Conservation (phyloP, 2,797 vertebrate species). For the Enoplosus armatus region DNA sequence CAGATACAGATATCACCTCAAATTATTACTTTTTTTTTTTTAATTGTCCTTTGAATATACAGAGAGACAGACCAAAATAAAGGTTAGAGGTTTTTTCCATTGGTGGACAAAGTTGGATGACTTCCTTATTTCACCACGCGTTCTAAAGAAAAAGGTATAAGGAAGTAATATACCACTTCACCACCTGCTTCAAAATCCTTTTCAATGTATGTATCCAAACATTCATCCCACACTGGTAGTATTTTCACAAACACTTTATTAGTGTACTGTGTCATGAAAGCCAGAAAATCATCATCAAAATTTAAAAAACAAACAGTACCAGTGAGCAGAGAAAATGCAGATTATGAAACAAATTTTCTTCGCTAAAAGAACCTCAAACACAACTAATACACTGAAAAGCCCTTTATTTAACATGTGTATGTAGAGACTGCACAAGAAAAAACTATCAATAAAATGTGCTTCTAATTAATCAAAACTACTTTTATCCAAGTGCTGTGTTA, state of each 20-base stretch:
- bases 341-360: slow-evolving; percentile 14
- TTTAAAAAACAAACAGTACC: slow-evolving; percentile 5
- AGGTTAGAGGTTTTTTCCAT: neutral
- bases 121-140: neutral
- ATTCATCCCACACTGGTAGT: slow-evolving; percentile 7
- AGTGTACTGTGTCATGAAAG: slow-evolving; percentile 36
- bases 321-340: slow-evolving; percentile 10
- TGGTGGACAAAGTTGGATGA: neutral
- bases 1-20: neutral
- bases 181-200: neutral
- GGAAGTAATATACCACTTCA: slow-evolving; percentile 5
- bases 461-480: slow-evolving; percentile 20
- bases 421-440: slow-evolving; percentile 16
- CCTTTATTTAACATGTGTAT: slow-evolving; percentile 22
- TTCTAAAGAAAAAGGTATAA: neutral
- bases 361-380: slow-evolving; percentile 22
- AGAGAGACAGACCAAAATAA: neutral
- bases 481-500: slow-evolving; percentile 32
- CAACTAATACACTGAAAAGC: slow-evolving; percentile 30
- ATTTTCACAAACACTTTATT: slow-evolving; percentile 68
- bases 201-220: neutral
- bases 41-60: too few relatives aligned
- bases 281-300: slow-evolving; percentile 27
- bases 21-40: too few relatives aligned
- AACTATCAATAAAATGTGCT: slow-evolving; percentile 21